phyloP scores from a whole-genome alignment of 2,113 vertebrate species.

The Junco hyemalis region DNA sequence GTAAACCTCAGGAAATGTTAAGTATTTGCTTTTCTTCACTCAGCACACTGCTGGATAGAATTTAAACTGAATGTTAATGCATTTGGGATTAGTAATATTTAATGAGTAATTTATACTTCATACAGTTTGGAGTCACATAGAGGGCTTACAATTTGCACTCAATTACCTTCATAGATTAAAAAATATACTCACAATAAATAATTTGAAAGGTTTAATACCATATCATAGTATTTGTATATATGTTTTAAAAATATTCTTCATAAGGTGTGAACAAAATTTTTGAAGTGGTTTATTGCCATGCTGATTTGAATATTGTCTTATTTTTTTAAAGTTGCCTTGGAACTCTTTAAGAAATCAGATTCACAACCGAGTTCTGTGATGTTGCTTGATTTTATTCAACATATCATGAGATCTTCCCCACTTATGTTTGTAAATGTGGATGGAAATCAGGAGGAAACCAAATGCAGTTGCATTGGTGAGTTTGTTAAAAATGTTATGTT shows the following conservation, averaged over 20 bases:
- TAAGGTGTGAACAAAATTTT: background rate
- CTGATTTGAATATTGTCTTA: background rate
- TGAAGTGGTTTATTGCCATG: background rate
- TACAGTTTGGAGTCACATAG: background rate
- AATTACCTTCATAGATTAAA: background rate
- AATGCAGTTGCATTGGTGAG: constrained; percentile 82
- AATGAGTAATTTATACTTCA: background rate
- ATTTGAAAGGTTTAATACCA: background rate
- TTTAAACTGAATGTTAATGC: background rate
- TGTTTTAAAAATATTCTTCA: background rate
- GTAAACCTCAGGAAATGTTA: background rate
- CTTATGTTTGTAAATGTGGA: constrained; percentile 92
- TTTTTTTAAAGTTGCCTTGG: constrained; percentile 84
- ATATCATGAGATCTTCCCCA: constrained; percentile 95
- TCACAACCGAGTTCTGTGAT: constrained; percentile 94
- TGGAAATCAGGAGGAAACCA: constrained; percentile 77
- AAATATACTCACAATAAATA: background rate
- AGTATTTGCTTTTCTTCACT: background rate
- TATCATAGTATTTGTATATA: background rate
- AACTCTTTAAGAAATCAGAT: constrained; percentile 89
- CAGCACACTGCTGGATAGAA: background rate
- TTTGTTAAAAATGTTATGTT: background rate
- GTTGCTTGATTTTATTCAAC: constrained; percentile 95
- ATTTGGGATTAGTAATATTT: background rate
- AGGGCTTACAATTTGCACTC: background rate